A percentile compares a stretch with the other conserved stretches of the same genome.
Evolutionary conservation across 2,888 invertebrate genomes (phyloP).

Genomic region (Cynaeus angustus): DNA sequence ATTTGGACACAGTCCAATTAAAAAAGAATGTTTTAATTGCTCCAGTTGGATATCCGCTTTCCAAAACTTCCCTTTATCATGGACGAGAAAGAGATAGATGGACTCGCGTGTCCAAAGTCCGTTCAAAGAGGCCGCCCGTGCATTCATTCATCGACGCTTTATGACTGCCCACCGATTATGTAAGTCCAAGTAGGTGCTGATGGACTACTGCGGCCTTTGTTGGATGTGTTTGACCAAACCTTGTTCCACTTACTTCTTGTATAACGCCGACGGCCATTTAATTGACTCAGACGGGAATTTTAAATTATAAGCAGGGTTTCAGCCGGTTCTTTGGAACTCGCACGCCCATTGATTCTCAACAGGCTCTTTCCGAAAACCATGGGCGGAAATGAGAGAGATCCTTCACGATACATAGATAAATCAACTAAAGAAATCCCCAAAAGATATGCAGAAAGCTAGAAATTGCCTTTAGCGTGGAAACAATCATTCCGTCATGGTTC

Average conservation of each 20-base stretch:
- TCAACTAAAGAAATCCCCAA: no score
- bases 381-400: no score
- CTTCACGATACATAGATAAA: no score
- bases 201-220: constrained; percentile 55
- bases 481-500: no score
- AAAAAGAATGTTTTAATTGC: constrained; percentile 54
- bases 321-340: no score
- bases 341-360: no score
- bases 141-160: constrained; percentile 62
- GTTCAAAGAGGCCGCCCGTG: constrained; percentile 62
- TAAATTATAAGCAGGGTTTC: constrained; percentile 53
- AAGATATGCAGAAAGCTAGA: no score
- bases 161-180: constrained; percentile 64
- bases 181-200: constrained; percentile 63
- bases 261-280: constrained; percentile 54
- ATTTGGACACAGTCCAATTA: constrained; percentile 48
- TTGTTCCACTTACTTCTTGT: constrained; percentile 46
- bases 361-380: no score
- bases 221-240: constrained; percentile 22
- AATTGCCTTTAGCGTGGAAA: no score
- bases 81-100: constrained; percentile 54
- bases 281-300: constrained; percentile 55
- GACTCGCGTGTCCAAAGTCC: constrained; percentile 58
- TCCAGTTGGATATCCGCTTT: constrained; percentile 18
- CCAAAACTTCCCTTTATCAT: constrained; percentile 8